Conservation (phyloP, 2,113 vertebrate genomes). For the Murina feae region DNA sequence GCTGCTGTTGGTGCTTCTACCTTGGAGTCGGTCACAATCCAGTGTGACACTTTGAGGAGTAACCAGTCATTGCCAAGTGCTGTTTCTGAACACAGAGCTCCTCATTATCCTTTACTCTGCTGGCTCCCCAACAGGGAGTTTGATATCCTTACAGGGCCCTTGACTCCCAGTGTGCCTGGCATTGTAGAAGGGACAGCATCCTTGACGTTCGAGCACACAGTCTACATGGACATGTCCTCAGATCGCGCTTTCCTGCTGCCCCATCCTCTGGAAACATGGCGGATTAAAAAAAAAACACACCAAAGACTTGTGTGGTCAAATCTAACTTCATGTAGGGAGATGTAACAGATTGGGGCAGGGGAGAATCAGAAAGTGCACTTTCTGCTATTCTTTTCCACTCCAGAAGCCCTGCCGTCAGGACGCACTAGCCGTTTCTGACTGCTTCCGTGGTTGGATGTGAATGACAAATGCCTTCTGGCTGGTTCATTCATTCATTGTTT, state of each 20-base stretch:
- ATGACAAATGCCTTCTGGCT: not conserved
- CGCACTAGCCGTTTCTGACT: not conserved
- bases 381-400: not conserved
- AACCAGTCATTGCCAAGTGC: not conserved
- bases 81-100: not conserved
- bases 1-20: not conserved
- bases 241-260: not conserved
- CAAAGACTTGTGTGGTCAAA: not conserved
- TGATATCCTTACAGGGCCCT: not conserved
- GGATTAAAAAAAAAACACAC: not conserved
- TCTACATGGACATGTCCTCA: not conserved
- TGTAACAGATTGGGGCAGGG: not conserved
- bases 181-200: not conserved
- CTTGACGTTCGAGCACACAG: not conserved
- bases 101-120: not conserved
- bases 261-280: not conserved
- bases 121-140: not conserved
- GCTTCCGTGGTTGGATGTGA: not conserved
- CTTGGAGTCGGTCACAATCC: not conserved
- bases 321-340: not conserved
- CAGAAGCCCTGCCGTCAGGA: not conserved
- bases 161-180: not conserved
- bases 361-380: not conserved
- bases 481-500: constrained; percentile 36
- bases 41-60: not conserved